Base-by-base conservation (phyloP, 2,797 vertebrate genomes). In the Ciconia nigra region DNA sequence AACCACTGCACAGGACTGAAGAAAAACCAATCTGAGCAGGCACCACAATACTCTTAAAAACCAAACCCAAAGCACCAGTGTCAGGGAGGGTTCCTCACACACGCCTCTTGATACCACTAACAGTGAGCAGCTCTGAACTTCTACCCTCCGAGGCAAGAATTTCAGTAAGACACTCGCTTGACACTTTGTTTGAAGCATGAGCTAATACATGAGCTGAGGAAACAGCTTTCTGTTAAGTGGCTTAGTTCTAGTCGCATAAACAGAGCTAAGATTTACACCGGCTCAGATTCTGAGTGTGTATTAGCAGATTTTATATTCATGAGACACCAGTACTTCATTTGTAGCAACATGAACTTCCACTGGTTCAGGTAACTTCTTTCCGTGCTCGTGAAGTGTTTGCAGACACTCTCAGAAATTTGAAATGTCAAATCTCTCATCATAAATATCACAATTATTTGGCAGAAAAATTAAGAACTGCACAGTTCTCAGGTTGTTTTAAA, bases 171-270 rank as follows among this genome's bases (percentile, higher is more conserved):
- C 49, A 24, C 65, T 83, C 72, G 46, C 59, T 41, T 26, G 44
- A 31, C 51, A 37, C 54, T 69, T 82, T 77, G 63, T 46, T 20
- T 90, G 55, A 87, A 92, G 67, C 12, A 42, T 28, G 37, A 87
- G n/a, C 83, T 87, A 87, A 87, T 3, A 72, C 28, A 76, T 49
- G 49, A 94, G 69, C 69, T 71, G 66, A 92, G 77, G 80, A 92
- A 93, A 71, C 14, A 95, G 81, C 83, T 87, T 89, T 70, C 74
- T 84, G 70, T 3, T 92, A 94, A 94, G 80, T 83, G 71, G 55
- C 63, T 96, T 94, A 89, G 51, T 11, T 70, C 17, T 51, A 49
- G 42, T 33, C 12, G 0, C 24, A 6, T 58, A 55, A 89, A 67
- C 67, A 90, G 52, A 63, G 67, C 41, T 67, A 73, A 79, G 90